phyloP scores from a whole-genome alignment of 2,113 vertebrate genomes.

The Saguinus imperator region DNA sequence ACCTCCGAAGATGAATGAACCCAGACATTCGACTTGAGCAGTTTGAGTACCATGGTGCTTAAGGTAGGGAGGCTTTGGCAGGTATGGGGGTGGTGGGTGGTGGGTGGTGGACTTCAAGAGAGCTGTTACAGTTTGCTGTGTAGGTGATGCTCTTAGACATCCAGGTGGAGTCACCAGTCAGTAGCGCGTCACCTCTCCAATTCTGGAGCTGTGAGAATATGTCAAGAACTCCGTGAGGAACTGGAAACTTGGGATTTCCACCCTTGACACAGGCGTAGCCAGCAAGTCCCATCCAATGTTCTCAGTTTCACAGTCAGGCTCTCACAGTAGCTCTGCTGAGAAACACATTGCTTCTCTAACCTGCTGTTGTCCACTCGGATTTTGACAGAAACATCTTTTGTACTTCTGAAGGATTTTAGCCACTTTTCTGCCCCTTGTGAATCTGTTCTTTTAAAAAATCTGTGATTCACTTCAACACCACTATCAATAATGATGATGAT shows the following conservation, averaged over 20 bases:
- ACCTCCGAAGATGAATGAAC: rapidly evolving
- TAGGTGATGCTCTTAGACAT: neutral
- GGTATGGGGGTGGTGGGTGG: no score
- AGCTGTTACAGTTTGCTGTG: neutral
- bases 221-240: rapidly evolving
- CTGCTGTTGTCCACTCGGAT: rapidly evolving
- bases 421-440: neutral
- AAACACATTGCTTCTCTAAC: rapidly evolving
- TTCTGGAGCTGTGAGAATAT: neutral
- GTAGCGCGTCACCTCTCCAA: rapidly evolving
- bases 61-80: no score
- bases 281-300: rapidly evolving
- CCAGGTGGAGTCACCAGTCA: no score
- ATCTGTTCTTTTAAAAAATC: neutral
- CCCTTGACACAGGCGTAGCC: no score
- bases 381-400: neutral
- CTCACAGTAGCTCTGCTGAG: neutral
- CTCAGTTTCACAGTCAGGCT: rapidly evolving
- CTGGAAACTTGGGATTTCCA: rapidly evolving
- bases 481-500: neutral
- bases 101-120: no score
- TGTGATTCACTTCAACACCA: neutral
- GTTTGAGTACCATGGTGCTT: neutral
- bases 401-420: neutral
- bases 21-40: neutral